Percentiles rank a stretch among this genome's conserved stretches.
phyloP scores from a whole-genome alignment of 2,797 vertebrate genomes.

The Momotus momota region DNA sequence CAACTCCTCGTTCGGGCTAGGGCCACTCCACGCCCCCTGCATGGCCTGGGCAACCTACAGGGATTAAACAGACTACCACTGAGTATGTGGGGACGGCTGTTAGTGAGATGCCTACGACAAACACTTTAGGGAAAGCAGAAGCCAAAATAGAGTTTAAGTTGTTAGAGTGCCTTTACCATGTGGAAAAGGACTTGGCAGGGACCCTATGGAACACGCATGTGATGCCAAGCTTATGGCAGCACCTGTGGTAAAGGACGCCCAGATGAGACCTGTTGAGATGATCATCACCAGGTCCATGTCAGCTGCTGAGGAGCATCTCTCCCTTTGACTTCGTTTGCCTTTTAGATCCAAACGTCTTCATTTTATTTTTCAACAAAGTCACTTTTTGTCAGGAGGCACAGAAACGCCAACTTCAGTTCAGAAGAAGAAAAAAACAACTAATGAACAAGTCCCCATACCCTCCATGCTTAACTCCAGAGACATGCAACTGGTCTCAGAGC shows the following conservation, averaged over 20 bases:
- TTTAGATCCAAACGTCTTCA: background rate
- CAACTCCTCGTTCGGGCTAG: accelerated
- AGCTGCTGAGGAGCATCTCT: background rate
- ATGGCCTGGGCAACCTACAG: background rate
- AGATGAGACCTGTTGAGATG: accelerated
- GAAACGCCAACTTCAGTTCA: background rate
- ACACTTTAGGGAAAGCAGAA: background rate
- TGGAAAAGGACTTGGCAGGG: background rate
- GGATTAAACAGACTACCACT: background rate
- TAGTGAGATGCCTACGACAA: too few relatives aligned
- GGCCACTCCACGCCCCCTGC: accelerated
- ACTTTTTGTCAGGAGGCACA: background rate
- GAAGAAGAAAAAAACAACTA: background rate
- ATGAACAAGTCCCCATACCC: too few relatives aligned
- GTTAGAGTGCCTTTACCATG: background rate
- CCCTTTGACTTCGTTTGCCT: background rate
- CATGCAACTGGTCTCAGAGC: too few relatives aligned
- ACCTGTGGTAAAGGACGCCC: too few relatives aligned
- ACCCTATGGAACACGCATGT: accelerated
- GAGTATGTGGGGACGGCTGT: accelerated
- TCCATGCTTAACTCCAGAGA: background rate
- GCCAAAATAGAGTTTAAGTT: background rate
- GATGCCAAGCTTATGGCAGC: background rate
- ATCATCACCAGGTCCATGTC: too few relatives aligned
- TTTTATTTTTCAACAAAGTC: background rate